Base-by-base conservation (phyloP, 2,113 vertebrate genomes). In the Phylloscopus whistleri region DNA sequence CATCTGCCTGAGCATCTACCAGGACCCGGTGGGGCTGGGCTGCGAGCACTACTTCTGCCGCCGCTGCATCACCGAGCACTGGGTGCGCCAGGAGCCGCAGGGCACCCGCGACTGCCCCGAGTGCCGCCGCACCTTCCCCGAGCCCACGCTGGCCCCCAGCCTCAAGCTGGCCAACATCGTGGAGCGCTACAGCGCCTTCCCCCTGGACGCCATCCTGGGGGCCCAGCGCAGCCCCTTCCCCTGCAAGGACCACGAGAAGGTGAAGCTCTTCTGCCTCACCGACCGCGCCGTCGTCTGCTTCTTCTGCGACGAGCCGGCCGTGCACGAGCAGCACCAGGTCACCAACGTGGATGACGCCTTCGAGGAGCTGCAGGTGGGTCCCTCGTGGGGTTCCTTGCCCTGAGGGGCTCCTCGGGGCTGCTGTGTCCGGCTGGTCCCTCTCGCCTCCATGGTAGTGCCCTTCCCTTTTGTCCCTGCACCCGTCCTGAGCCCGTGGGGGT, bases 11-110 rank as follows among this genome's bases (percentile, higher is more conserved):
- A 99, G 99, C 97, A 99, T 99, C 96, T 99, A 99, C 97, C 99
- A 99, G 97, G 99, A 99, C 94, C 99, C 99, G 0, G 99, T 99
- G 94, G 99, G 99, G 95, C 98, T 99, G 18, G 99, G 99, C 95
- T 99, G 99, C 9, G 99, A 99, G 97, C 99, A 99, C 97, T 99
- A 99, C 97, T 99, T 99, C 98, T 99, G 99, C 97, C 98, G 99
- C 43, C 99, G 99, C 95, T 99, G 99, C 97, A 99, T 99, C 98
- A 99, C 99, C 0, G 99, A 99, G 97, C 99, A 99, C 97, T 99
- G 99, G 99, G 99, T 98, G 97, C 97, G 99, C 43, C 99, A 99
- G 97, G 99, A 99, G 94, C 98, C 97, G 5, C 99, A 98, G 97
- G 98, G 98, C 55, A 94, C 98, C 18, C 97, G 99, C 12, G 99